These are phyloP conservation scores for Ctena decussata DNA, from an alignment of 2,888 invertebrate species.

Conservation along the genomic window DNA sequence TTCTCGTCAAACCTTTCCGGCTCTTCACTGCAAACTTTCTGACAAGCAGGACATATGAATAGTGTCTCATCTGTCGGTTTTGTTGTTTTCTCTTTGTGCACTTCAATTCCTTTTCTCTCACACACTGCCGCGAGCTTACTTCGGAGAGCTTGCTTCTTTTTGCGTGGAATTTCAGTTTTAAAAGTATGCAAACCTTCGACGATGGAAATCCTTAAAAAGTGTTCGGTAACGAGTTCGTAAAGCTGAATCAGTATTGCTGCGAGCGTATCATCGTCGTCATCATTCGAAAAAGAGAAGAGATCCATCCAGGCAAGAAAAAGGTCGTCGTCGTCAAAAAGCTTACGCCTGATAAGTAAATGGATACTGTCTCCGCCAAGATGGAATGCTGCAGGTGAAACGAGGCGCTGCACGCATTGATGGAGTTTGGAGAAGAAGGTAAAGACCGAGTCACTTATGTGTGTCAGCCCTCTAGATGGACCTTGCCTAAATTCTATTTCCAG, in stretches of 20 bases:
- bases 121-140: not conserved
- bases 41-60: too few relatives aligned
- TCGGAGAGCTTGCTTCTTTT: not conserved
- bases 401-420: not conserved
- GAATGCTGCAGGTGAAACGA: not conserved
- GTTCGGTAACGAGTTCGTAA: not conserved
- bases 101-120: not conserved
- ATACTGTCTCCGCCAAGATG: not conserved
- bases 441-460: not conserved
- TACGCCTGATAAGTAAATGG: not conserved
- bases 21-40: too few relatives aligned
- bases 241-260: not conserved
- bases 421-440: not conserved
- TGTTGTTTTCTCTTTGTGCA: not conserved
- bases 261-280: not conserved
- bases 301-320: not conserved
- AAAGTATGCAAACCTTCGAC: not conserved
- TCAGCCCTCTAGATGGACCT: not conserved
- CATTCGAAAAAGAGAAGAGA: not conserved
- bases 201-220: not conserved
- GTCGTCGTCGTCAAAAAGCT: not conserved
- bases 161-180: not conserved
- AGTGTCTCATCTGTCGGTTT: too few relatives aligned
- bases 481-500: not conserved
- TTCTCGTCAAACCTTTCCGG: too few relatives aligned